A percentile compares a stretch with the other conserved stretches of the same genome.
Evolutionary conservation across 2,888 invertebrate species (phyloP).

Genomic region (Stenotaenia linearis): DNA sequence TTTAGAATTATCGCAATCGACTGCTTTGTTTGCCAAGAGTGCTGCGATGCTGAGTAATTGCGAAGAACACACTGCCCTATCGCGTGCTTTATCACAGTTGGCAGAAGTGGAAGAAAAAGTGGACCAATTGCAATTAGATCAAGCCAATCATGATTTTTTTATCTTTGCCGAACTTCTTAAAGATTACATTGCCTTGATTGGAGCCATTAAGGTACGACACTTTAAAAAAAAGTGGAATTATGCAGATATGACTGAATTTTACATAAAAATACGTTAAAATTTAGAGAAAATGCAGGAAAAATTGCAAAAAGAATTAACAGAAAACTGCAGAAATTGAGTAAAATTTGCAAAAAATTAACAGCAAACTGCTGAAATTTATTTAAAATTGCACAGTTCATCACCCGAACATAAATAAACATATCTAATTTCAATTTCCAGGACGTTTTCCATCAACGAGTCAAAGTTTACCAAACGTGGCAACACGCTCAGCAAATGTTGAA

Average conservation of each 20-base stretch:
- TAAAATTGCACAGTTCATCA: no score
- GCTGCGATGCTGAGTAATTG: constrained; percentile 84
- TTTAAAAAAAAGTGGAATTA: no score
- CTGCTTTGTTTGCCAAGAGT: constrained; percentile 78
- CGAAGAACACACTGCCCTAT: constrained; percentile 86
- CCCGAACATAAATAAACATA: neutral
- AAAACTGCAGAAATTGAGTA: no score
- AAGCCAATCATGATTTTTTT: constrained; percentile 91
- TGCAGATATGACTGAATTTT: no score
- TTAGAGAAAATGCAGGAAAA: no score
- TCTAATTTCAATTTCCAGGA: constrained; percentile 49
- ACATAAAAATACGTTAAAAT: no score
- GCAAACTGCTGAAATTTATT: no score
- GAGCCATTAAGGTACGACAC: constrained; percentile 86
- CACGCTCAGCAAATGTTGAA: constrained; percentile 90
- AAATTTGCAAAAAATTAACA: no score
- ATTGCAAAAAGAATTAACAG: no score
- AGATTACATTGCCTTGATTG: constrained; percentile 86
- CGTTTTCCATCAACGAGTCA: constrained; percentile 64
- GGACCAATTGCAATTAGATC: constrained; percentile 79
- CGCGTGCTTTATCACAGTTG: constrained; percentile 79
- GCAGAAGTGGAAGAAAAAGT: constrained; percentile 83
- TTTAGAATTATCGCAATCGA: constrained; percentile 65
- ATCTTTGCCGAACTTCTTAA: constrained; percentile 89
- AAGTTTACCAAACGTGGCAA: constrained; percentile 96